phyloP scores from a whole-genome alignment of 2,888 invertebrate species.

The Cristatella mucedo region DNA sequence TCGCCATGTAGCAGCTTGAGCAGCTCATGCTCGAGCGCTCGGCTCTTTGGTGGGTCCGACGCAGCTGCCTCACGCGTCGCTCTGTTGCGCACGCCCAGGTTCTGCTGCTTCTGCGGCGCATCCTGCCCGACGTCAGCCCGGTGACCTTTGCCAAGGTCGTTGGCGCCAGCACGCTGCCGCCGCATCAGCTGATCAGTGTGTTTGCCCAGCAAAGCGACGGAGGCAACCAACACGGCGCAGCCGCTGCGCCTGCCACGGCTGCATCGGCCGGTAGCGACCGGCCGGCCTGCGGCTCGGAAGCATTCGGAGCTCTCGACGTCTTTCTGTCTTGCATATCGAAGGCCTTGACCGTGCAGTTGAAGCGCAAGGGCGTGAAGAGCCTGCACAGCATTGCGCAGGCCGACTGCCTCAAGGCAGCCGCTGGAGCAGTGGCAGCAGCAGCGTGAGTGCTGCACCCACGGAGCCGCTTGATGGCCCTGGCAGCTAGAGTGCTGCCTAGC shows the following conservation, averaged over 20 bases:
- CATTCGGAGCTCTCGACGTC: conserved; percentile 65
- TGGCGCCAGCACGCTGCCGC: conserved; percentile 54
- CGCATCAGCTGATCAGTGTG: conserved; percentile 58
- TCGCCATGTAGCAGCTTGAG: too few relatives aligned
- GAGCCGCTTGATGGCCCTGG: too few relatives aligned
- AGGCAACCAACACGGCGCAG: too few relatives aligned
- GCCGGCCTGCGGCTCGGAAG: conserved; percentile 39
- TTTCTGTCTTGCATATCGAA: conserved; percentile 79
- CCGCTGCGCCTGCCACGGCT: too few relatives aligned
- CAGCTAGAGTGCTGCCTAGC: too few relatives aligned
- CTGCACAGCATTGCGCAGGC: conserved; percentile 46
- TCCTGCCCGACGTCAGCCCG: conserved; percentile 75
- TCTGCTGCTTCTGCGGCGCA: conserved; percentile 65
- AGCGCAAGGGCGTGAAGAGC: conserved; percentile 46
- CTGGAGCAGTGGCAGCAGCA: too few relatives aligned
- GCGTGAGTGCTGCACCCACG: too few relatives aligned
- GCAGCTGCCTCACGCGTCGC: too few relatives aligned
- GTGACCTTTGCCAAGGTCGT: conserved; percentile 61
- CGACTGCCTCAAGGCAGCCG: conserved; percentile 25
- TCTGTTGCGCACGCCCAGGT: too few relatives aligned
- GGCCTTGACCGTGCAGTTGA: conserved; percentile 72
- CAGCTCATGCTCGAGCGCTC: too few relatives aligned
- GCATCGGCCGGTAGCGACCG: conserved; percentile 20
- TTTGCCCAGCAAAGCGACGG: too few relatives aligned
- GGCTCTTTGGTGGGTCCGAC: too few relatives aligned